Percentiles rank a stretch among this genome's conserved stretches.
phyloP scores from a whole-genome alignment of 2,113 vertebrate genomes.

The Oceanodroma tethys region DNA sequence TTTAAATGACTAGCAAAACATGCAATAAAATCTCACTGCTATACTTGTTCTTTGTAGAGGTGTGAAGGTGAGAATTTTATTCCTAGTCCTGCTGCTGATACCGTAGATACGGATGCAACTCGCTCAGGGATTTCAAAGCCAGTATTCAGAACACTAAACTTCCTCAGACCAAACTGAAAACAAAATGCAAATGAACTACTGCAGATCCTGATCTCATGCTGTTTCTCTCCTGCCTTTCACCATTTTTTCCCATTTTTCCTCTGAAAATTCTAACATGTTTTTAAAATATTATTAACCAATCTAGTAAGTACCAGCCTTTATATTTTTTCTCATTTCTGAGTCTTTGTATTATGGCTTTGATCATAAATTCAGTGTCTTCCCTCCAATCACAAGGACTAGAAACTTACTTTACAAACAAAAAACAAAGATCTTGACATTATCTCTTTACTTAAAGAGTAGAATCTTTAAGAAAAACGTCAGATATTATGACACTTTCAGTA shows the following conservation, averaged over 20 bases:
- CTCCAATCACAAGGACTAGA: not conserved
- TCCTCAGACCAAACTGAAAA: constrained; percentile 16
- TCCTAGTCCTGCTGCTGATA: constrained; percentile 2
- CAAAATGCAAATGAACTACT: constrained; percentile 36
- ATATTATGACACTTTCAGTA: constrained; percentile 32
- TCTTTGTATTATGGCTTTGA: constrained; percentile 15
- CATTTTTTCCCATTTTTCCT: not conserved
- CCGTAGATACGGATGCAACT: not conserved
- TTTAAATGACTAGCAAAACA: constrained; percentile 14
- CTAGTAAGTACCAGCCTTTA: not conserved
- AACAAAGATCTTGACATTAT: not conserved
- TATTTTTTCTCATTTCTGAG: constrained; percentile 25
- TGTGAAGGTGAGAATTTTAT: constrained; percentile 21
- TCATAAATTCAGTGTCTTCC: constrained; percentile 35
- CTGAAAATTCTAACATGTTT: not conserved
- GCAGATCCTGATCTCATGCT: not conserved
- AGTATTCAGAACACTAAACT: not conserved
- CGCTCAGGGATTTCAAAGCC: not conserved
- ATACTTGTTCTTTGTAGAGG: not conserved
- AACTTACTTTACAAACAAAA: constrained; percentile 46
- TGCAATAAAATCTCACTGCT: not conserved
- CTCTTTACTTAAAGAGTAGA: constrained; percentile 26
- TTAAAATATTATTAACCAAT: constrained; percentile 17
- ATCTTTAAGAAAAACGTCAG: constrained; percentile 20
- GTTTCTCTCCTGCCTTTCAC: not conserved